A percentile compares a stretch with the other conserved stretches of the same genome.
Conservation (phyloP, 2,113 vertebrate species). For the Lota lota region DNA sequence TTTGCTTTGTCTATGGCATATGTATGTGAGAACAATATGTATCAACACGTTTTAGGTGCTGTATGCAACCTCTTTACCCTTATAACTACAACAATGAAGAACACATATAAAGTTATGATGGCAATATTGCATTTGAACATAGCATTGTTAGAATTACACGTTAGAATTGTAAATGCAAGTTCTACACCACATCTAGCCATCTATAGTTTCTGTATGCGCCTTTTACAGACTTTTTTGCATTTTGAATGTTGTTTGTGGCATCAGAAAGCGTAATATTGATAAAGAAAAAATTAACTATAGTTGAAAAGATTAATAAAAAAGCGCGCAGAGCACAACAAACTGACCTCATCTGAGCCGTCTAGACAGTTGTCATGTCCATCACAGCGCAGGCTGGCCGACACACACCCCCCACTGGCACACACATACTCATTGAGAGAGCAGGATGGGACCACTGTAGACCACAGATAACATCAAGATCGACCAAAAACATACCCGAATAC, state of each 20-base stretch:
- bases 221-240: too few relatives aligned
- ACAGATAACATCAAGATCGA: background rate
- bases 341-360: constrained; percentile 96
- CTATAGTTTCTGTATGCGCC: too few relatives aligned
- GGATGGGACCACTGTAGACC: constrained; percentile 78
- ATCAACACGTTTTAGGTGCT: too few relatives aligned
- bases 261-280: background rate
- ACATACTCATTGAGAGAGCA: constrained; percentile 93
- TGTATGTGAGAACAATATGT: too few relatives aligned
- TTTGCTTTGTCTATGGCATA: too few relatives aligned
- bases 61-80: too few relatives aligned
- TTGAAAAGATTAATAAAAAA: background rate
- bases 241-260: background rate
- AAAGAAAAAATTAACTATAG: background rate
- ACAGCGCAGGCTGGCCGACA: constrained; percentile 87
- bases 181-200: too few relatives aligned
- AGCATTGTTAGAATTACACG: too few relatives aligned
- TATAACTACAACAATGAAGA: too few relatives aligned
- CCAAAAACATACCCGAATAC: background rate
- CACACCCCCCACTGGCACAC: constrained; percentile 87
- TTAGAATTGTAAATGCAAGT: too few relatives aligned
- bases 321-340: constrained; percentile 16
- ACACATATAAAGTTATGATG: too few relatives aligned
- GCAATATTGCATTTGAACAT: too few relatives aligned
- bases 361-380: constrained; percentile 91